Conservation (phyloP, 1,140 invertebrate genomes). For the Penaeus indicus region DNA sequence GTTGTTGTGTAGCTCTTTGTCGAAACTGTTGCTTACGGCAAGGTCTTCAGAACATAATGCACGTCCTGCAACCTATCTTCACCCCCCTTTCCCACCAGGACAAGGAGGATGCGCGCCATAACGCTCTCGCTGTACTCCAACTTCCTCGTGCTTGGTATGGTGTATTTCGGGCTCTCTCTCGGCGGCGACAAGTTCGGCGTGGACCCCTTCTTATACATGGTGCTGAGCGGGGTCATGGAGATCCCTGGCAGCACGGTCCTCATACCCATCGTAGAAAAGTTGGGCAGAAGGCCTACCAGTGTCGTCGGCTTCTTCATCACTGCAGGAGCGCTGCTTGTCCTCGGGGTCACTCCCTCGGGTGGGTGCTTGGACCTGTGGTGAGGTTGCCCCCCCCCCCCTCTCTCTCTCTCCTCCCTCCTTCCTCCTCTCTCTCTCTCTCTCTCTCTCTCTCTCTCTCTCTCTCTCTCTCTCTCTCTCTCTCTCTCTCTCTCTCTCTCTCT, state of each 20-base stretch:
- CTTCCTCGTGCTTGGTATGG: background rate
- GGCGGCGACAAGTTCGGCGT: slow-evolving; percentile 3
- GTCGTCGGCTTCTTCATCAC: slow-evolving; percentile 3
- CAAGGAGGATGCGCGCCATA: no score
- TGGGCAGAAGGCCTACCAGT: slow-evolving; percentile 7
- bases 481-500: no score
- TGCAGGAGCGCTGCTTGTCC: background rate
- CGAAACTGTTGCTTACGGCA: no score
- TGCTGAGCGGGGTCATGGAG: slow-evolving; percentile 17
- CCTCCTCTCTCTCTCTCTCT: slow-evolving; percentile 44
- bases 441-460: slow-evolving; percentile 30
- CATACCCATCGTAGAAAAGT: background rate
- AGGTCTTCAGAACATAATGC: no score
- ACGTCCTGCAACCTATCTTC: no score
- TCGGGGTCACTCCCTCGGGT: background rate
- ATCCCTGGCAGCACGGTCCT: slow-evolving; percentile 7
- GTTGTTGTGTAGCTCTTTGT: no score
- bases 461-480: no score
- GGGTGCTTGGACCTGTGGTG: background rate
- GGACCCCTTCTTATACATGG: slow-evolving; percentile 35
- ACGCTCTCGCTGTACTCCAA: no score
- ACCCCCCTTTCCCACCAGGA: no score
- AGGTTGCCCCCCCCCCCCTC: background rate
- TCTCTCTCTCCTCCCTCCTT: background rate
- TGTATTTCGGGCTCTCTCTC: slow-evolving; percentile 25